Percentiles rank a stretch among this genome's conserved stretches.
These are phyloP conservation scores for Bibio marci DNA, from an alignment of 2,888 invertebrate genomes.

Conservation along the genomic window DNA sequence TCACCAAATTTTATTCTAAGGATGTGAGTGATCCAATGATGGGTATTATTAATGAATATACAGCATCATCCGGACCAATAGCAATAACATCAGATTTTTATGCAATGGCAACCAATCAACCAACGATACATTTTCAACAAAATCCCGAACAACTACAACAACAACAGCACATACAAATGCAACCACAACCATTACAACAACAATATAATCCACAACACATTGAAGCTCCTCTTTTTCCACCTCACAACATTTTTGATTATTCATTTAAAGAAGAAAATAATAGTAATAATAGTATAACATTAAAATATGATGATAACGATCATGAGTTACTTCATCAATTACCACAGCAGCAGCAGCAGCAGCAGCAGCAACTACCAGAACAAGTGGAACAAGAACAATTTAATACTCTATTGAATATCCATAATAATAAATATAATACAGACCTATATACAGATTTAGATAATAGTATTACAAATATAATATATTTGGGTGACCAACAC, in stretches of 20 bases:
- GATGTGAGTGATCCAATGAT: constrained; percentile 31
- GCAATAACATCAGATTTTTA: neutral
- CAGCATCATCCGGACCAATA: constrained; percentile 11
- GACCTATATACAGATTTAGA: constrained; percentile 8
- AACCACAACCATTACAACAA: neutral
- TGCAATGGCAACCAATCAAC: neutral
- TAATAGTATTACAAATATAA: constrained; percentile 10
- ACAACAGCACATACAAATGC: neutral
- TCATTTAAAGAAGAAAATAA: too few relatives aligned
- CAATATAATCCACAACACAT: neutral
- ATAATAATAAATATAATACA: too few relatives aligned
- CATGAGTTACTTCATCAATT: too few relatives aligned
- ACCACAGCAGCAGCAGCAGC: too few relatives aligned
- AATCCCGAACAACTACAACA: neutral
- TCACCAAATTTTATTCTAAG: constrained; percentile 2
- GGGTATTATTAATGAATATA: constrained; percentile 30
- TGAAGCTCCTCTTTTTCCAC: too few relatives aligned
- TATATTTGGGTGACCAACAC: constrained; percentile 2
- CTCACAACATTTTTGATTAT: too few relatives aligned
- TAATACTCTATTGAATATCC: too few relatives aligned
- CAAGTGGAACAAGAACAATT: too few relatives aligned
- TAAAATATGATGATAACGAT: too few relatives aligned
- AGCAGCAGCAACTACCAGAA: too few relatives aligned
- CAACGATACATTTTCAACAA: neutral
- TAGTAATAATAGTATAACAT: too few relatives aligned